Base-by-base conservation (phyloP, 2,797 vertebrate genomes). In the Chaunax sp. region DNA sequence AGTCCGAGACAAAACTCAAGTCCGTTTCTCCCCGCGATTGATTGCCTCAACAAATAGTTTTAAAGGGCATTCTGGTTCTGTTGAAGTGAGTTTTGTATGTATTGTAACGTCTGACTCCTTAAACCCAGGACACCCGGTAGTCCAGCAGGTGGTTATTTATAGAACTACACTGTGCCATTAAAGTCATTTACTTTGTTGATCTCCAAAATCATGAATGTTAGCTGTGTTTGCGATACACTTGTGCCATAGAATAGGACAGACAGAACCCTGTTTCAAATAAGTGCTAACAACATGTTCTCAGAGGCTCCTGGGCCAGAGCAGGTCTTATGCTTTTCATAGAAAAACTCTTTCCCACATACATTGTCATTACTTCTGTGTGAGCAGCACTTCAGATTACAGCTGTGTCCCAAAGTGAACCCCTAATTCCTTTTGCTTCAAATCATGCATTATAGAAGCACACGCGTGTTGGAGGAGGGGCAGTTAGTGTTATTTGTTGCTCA, bases 241-340 rank as follows among this genome's bases (percentile, higher is more conserved):
- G 78, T 87, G 90, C 85, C 90, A 77, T 82, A 82, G 68, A 82
- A 81, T 65, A 77, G 85, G 78, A 69, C 66, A 52, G 63, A 77
- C 18, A 72, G 69, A 54, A 60, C 49, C 43, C 43, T 19, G 44
- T 64, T 63, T 72, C 45, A 59, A 64, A 43, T 25, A 19, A 71
- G 54, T 61, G 74, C 65, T 20, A 25, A 67, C 28, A 28, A 56
- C 33, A 7, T 47, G 16, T 77, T 66, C 26, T 22, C 14, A 37
- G 53, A 70, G 55, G 56, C 61, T 75, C 59, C 25, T 63, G 50
- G 54, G 45, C 25, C 47, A 57, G 44, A 54, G 35, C 41, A 35
- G 9, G 33, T 35, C 33, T 11, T 35, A 9, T 10, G 28, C 28
- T 5, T 30, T 30, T 30, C 51, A 64, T n/a, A 2, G 38, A 64